Conservation (phyloP, 2,888 invertebrate genomes). For the Drosophila multiciliata region DNA sequence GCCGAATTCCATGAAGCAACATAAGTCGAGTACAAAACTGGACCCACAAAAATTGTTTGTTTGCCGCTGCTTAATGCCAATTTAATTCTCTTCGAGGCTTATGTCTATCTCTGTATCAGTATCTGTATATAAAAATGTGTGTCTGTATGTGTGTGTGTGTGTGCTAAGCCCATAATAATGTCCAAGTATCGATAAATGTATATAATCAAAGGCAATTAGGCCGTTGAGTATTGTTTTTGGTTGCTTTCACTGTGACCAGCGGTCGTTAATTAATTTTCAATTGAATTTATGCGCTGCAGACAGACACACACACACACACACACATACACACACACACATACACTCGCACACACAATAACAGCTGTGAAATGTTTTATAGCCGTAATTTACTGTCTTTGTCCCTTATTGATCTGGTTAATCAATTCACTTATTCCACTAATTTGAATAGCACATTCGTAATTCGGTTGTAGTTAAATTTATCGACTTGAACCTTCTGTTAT, state of each 20-base stretch:
- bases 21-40: slow-evolving; percentile 45
- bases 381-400: neutral
- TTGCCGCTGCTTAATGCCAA: slow-evolving; percentile 63
- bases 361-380: neutral
- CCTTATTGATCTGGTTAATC: neutral
- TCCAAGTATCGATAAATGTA: slow-evolving; percentile 60
- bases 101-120: slow-evolving; percentile 20
- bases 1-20: slow-evolving; percentile 7
- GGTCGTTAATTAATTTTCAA: slow-evolving; percentile 69
- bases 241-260: slow-evolving; percentile 10
- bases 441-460: neutral
- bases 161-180: slow-evolving; percentile 44
- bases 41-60: slow-evolving; percentile 43
- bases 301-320: neutral
- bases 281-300: slow-evolving; percentile 45
- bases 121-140: slow-evolving; percentile 9
- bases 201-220: slow-evolving; percentile 74
- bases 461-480: neutral
- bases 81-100: slow-evolving; percentile 59
- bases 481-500: neutral
- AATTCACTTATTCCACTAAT: neutral
- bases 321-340: neutral
- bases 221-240: slow-evolving; percentile 43
- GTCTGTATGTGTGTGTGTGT: slow-evolving; percentile 9
- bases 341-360: neutral